These are phyloP conservation scores for Triplophysa tibetana DNA, from an alignment of 2,113 vertebrate genomes.

Conservation along the genomic window DNA sequence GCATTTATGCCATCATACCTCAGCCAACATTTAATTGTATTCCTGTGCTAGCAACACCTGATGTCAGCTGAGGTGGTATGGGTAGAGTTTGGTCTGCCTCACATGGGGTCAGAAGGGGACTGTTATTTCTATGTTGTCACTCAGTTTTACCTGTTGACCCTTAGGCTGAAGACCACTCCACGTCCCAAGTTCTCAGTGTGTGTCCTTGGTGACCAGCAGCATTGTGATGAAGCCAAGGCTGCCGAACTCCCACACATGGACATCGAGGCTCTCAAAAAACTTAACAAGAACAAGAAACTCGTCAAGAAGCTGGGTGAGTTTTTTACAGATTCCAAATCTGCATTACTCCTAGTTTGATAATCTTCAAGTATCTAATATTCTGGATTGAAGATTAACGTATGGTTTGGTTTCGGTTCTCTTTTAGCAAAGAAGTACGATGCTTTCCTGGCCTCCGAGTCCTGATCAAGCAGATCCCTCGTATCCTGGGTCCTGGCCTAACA, in stretches of 20 bases:
- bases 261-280: conserved; percentile 95
- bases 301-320: conserved; percentile 90
- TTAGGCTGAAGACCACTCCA: conserved; percentile 92
- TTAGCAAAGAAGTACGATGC: conserved; percentile 98
- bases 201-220: conserved; percentile 98
- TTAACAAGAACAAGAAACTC: conserved; percentile 97
- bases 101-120: neutral
- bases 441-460: conserved; percentile 95
- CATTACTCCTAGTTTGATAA: too few relatives aligned
- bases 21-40: conserved; percentile 79
- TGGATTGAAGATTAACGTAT: neutral
- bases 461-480: conserved; percentile 95
- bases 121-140: neutral
- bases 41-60: conserved; percentile 69
- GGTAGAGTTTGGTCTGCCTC: conserved; percentile 74
- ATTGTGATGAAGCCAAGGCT: conserved; percentile 96
- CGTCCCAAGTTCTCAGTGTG: conserved; percentile 96
- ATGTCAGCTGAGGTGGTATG: conserved; percentile 62
- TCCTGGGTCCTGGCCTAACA: conserved; percentile 95
- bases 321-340: neutral
- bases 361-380: neutral
- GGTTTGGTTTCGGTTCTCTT: neutral
- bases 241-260: conserved; percentile 97
- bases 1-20: conserved; percentile 65
- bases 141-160: neutral